Base-by-base conservation (phyloP, 2,113 vertebrate genomes). In the Trogon melanurus region DNA sequence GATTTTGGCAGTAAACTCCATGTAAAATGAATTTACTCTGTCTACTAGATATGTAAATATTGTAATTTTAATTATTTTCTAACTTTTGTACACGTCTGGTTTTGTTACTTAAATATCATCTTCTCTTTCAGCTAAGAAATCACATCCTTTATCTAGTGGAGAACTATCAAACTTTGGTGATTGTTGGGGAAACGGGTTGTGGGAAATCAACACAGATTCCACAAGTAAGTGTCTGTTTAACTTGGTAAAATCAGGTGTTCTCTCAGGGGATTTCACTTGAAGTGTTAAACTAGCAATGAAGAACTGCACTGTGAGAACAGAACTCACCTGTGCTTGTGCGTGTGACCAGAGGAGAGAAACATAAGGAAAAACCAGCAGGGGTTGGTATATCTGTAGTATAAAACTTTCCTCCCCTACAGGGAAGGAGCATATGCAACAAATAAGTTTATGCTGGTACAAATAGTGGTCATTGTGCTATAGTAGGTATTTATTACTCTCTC, bases 141-240 rank as follows among this genome's bases (percentile, higher is more conserved):
- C 99, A 99, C 96, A 99, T 99, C 91, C 98, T 99, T 44, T 99
- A 99, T 93, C 95, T 99, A 67, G 98, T 99, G 97, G 99, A 99
- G 97, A 99, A 98, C 96, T 99, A 98, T 94, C 99, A 99, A 96
- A 99, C 99, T 4, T 98, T 99, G 91, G 98, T 99, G 92, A 99
- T 99, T 74, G 98, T 99, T 41, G 99, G 99, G 85, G 99, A 99
- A 98, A 99, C 99, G 3, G 99, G 99, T 96, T 99, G 99, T 97
- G 99, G 99, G 58, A 99, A 99, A 89, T 99, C 98, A 83, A 99
- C 99, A 0, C 99, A 99, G 97, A 98, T 99, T 95, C 99, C 99
- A 44, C 99, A 99, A 96, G 99, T 99, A 89, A 94, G 98, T 96
- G 34, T n/a, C 2, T 70, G 5, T 34, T 94, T 89, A 21, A 56